Evolutionary conservation across 2,888 invertebrate species (phyloP).

Genomic region (Caenorhabditis sinica): DNA sequence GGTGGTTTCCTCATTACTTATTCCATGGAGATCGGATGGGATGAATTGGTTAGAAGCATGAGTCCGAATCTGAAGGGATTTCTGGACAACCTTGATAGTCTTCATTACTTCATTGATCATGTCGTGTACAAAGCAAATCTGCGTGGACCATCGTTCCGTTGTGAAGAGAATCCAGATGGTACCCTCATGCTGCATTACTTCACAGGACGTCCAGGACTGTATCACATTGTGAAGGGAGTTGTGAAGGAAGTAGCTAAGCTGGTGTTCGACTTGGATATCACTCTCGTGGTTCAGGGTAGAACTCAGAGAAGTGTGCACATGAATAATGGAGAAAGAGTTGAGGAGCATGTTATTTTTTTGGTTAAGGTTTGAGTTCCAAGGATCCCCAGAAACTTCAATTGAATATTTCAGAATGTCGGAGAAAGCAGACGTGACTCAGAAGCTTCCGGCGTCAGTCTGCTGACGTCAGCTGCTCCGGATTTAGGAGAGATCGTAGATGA

Average conservation of each 20-base stretch:
- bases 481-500: conserved; percentile 57
- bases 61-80: conserved; percentile 88
- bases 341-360: conserved; percentile 77
- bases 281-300: conserved; percentile 92
- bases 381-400: neutral
- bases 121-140: conserved; percentile 79
- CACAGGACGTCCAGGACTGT: conserved; percentile 94
- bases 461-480: conserved; percentile 31
- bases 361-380: conserved; percentile 42
- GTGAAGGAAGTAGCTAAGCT: conserved; percentile 96
- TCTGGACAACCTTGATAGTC: conserved; percentile 94
- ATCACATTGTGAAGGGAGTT: conserved; percentile 94
- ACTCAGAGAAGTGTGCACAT: conserved; percentile 86
- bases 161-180: conserved; percentile 93
- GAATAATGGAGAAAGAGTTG: conserved; percentile 71
- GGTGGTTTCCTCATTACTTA: conserved; percentile 79
- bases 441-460: conserved; percentile 17
- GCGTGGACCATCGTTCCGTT: conserved; percentile 91
- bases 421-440: conserved; percentile 51
- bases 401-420: conserved; percentile 49
- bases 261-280: conserved; percentile 93
- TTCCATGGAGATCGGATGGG: conserved; percentile 81
- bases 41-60: conserved; percentile 78
- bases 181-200: conserved; percentile 95
- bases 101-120: conserved; percentile 87